Evolutionary conservation across 1,140 invertebrate species (phyloP).

Genomic region (Saccostrea cuccullata): DNA sequence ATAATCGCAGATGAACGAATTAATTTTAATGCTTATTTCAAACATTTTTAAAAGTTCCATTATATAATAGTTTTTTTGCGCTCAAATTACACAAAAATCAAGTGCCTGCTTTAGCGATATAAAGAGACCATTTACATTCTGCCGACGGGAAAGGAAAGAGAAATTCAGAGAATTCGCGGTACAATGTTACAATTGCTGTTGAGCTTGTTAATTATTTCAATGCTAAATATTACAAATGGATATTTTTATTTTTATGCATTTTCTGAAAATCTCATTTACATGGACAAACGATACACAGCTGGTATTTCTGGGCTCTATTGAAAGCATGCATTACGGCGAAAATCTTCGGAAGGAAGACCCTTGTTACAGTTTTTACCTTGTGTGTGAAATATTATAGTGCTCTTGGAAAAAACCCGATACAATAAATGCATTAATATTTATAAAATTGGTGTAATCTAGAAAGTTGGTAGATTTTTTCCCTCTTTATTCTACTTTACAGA

Average conservation of each 20-base stretch:
- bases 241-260: neutral
- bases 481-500: neutral
- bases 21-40: neutral
- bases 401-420: neutral
- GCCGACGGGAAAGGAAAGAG: neutral
- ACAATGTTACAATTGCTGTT: neutral
- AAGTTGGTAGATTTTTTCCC: neutral
- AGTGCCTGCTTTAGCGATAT: neutral
- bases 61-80: neutral
- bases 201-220: neutral
- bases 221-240: neutral
- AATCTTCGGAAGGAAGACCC: slow-evolving; percentile 8
- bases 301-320: neutral
- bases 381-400: neutral
- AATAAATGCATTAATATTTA: neutral
- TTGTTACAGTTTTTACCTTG: neutral
- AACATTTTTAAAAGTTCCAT: neutral
- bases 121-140: neutral
- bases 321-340: neutral
- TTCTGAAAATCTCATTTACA: neutral
- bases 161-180: neutral
- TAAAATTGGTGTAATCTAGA: neutral
- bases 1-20: neutral
- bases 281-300: neutral
- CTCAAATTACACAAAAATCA: neutral